Evolutionary conservation across 1,140 invertebrate species (phyloP).

Genomic region (Trinorchestia longiramus): DNA sequence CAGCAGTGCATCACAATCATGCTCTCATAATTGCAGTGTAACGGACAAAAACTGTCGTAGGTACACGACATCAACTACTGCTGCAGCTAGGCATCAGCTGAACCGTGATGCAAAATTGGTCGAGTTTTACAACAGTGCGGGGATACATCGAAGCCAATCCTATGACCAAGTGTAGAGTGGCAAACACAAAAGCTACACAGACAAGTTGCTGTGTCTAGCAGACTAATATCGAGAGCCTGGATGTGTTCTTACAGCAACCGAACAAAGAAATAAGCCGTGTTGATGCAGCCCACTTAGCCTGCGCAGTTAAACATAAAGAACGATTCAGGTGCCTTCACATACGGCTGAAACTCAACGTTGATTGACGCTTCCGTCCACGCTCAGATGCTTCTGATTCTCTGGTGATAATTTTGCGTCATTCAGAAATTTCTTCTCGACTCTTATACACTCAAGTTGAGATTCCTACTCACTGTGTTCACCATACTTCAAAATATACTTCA

Average conservation of each 20-base stretch:
- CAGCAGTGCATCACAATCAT: slow-evolving; percentile 28
- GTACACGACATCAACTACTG: neutral
- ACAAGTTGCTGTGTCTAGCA: slow-evolving; percentile 16
- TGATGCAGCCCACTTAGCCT: slow-evolving; percentile 14
- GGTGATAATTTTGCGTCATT: neutral
- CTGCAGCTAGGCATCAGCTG: neutral
- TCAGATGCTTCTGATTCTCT: neutral
- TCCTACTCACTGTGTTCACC: neutral
- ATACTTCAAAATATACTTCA: neutral
- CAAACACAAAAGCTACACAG: slow-evolving; percentile 25
- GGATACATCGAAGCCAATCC: neutral
- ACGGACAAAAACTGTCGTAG: neutral
- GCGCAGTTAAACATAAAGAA: slow-evolving; percentile 12
- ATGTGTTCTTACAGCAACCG: neutral
- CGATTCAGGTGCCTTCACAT: slow-evolving; percentile 34
- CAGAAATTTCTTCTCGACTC: neutral
- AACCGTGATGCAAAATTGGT: neutral
- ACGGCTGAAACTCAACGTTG: slow-evolving; percentile 10
- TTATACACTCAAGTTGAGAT: neutral
- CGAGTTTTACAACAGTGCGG: neutral
- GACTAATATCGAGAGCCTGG: neutral
- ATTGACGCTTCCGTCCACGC: neutral
- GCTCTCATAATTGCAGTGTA: neutral
- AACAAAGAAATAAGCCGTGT: slow-evolving; percentile 34
- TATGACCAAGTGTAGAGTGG: neutral